Conservation (phyloP, 2,113 vertebrate species). For the Athene cunicularia region DNA sequence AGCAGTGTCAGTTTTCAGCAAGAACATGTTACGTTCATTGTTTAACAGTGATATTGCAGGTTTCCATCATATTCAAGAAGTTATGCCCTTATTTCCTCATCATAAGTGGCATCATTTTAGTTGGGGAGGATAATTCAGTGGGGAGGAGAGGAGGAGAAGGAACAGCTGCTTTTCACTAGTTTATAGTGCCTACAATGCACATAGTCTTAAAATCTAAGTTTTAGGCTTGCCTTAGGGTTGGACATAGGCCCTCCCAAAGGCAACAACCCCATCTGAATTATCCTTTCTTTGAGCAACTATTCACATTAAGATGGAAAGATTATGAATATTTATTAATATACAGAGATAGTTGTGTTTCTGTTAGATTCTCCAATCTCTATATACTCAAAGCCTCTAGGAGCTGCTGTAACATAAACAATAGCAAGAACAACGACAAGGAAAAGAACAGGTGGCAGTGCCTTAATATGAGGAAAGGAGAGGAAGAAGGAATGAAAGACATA, state of each 20-base stretch:
- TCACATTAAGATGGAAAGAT: not conserved
- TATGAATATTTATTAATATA: not conserved
- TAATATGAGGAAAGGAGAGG: not conserved
- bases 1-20: not conserved
- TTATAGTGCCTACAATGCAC: not conserved
- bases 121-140: not conserved
- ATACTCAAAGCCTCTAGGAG: constrained; percentile 1
- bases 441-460: not conserved
- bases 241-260: not conserved
- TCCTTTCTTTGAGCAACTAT: not conserved
- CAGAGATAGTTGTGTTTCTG: not conserved
- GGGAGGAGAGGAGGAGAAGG: not conserved
- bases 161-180: not conserved
- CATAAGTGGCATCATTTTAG: not conserved
- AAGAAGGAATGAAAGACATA: not conserved
- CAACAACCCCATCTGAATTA: not conserved
- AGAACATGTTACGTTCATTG: not conserved
- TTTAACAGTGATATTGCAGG: not conserved
- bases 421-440: not conserved
- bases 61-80: not conserved
- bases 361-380: not conserved
- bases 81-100: not conserved
- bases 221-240: not conserved
- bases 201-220: not conserved
- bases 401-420: not conserved